Percentiles rank a stretch among this genome's conserved stretches.
These are phyloP conservation scores for Psettodes erumei DNA, from an alignment of 2,113 vertebrate species.

Conservation along the genomic window DNA sequence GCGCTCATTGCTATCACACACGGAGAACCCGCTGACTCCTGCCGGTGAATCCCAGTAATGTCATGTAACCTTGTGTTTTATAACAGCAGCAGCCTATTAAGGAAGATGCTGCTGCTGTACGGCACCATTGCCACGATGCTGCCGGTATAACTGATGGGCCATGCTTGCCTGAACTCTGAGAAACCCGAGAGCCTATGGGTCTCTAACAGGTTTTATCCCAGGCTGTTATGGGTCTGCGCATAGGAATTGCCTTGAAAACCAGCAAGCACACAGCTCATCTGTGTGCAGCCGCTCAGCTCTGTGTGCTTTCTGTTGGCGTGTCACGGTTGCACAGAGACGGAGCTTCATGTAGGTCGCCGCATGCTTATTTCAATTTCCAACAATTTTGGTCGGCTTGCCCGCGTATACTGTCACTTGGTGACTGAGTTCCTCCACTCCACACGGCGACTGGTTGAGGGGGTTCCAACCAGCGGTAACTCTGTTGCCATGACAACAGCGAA, in stretches of 20 bases:
- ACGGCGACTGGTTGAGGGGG: slow-evolving; percentile 37
- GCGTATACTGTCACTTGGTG: not conserved
- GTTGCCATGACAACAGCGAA: slow-evolving; percentile 78
- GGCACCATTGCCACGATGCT: slow-evolving; percentile 34
- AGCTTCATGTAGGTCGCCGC: not conserved
- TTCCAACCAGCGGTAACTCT: slow-evolving; percentile 61
- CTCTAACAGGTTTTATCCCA: slow-evolving; percentile 11
- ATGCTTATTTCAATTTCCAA: not conserved
- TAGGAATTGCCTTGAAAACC: slow-evolving; percentile 8
- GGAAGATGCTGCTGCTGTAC: slow-evolving; percentile 50
- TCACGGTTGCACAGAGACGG: not conserved
- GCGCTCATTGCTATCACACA: slow-evolving; percentile 27
- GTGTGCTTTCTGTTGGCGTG: not conserved
- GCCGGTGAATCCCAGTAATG: slow-evolving; percentile 50
- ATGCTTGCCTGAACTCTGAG: slow-evolving; percentile 48
- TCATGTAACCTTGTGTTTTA: slow-evolving; percentile 77
- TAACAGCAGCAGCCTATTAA: slow-evolving; percentile 61
- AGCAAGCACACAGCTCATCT: not conserved
- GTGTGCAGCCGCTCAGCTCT: not conserved
- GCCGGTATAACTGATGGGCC: slow-evolving; percentile 53
- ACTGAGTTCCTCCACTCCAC: slow-evolving; percentile 29
- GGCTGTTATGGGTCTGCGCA: slow-evolving; percentile 2
- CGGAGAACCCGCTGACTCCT: slow-evolving; percentile 33
- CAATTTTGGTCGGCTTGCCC: slow-evolving; percentile 12
- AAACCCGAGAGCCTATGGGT: slow-evolving; percentile 30